phyloP scores from a whole-genome alignment of 2,888 invertebrate genomes.

The Agelastica alni region DNA sequence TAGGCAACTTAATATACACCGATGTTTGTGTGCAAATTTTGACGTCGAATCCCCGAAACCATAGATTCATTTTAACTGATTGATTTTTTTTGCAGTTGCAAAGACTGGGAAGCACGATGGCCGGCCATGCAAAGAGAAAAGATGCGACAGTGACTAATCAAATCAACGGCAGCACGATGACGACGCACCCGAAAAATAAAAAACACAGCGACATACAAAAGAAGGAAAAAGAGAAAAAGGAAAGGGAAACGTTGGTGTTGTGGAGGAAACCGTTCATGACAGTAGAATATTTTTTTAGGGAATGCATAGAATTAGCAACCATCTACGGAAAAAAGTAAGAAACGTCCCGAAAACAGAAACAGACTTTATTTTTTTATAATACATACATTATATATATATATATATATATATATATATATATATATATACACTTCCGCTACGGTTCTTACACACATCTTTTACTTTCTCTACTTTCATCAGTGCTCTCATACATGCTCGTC shows the following conservation, averaged over 20 bases:
- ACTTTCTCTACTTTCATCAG: too few relatives aligned
- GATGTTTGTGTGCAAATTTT: too few relatives aligned
- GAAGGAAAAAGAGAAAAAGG: constrained; percentile 60
- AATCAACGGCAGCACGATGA: constrained; percentile 36
- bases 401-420: too few relatives aligned
- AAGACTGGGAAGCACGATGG: constrained; percentile 69
- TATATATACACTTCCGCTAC: too few relatives aligned
- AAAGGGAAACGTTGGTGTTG: constrained; percentile 71
- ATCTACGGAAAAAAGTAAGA: constrained; percentile 65
- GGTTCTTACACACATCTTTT: too few relatives aligned
- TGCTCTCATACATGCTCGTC: too few relatives aligned
- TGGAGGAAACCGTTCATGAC: constrained; percentile 83
- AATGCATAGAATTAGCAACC: constrained; percentile 68
- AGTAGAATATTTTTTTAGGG: constrained; percentile 77
- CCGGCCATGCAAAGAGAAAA: constrained; percentile 52
- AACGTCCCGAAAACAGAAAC: too few relatives aligned
- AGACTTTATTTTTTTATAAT: too few relatives aligned
- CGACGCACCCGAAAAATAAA: constrained; percentile 35
- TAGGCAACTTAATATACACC: too few relatives aligned
- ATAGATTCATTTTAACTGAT: too few relatives aligned
- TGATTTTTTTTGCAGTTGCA: constrained; percentile 61
- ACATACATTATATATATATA: too few relatives aligned
- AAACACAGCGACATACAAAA: constrained; percentile 35
- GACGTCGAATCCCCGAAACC: too few relatives aligned
- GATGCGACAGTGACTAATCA: constrained; percentile 33